Evolutionary conservation across 2,113 vertebrate species (phyloP), one percentile per base, ranked within the genome.

Genomic region (Ammodytes dubius): DNA sequence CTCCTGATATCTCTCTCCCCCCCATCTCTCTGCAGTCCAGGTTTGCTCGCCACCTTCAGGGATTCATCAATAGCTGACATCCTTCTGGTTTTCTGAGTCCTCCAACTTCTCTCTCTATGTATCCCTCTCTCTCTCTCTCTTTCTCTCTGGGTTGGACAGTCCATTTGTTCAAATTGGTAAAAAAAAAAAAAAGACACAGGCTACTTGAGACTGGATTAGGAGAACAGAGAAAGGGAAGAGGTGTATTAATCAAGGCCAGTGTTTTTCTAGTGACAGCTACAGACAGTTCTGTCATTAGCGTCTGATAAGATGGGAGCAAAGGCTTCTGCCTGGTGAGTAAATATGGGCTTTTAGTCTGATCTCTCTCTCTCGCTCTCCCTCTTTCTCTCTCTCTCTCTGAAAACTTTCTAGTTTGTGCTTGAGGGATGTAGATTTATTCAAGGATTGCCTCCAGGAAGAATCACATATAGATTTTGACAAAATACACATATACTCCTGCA

Each of bases 181-280:
- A 27, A 58, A 10, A 47, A 52, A 59, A 83, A 56, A 61, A 84
- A 66, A 79, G 74, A 87, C 67, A 76, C 79, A 87, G 68, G 60
- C 80, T 79, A 84, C 14, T 79, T 88, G 79, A 88, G 83, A 89
- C 91, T 87, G 84, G 87, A 91, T 90, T 78, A 86, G 81, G 63
- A 70, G 77, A 81, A 82, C 67, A 87, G 65, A 73, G 66, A 61
- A 68, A 81, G 79, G 82, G 72, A 73, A 67, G 72, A 76, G 78
- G 74, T 88, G 79, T 86, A 93, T 93, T 87, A 90, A 92, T 93
- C 84, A 89, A 80, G 27, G 70, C 50, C 27, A 17, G 72, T 67
- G 83, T 87, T 83, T 88, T 75, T 80, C 69, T 79, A 70, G 82
- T 88, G 90, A 91, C 82, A 67, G 78, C 80, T 82, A 68, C 84